Evolutionary conservation across 2,113 vertebrate species (phyloP).

Genomic region (Ochotona princeps): DNA sequence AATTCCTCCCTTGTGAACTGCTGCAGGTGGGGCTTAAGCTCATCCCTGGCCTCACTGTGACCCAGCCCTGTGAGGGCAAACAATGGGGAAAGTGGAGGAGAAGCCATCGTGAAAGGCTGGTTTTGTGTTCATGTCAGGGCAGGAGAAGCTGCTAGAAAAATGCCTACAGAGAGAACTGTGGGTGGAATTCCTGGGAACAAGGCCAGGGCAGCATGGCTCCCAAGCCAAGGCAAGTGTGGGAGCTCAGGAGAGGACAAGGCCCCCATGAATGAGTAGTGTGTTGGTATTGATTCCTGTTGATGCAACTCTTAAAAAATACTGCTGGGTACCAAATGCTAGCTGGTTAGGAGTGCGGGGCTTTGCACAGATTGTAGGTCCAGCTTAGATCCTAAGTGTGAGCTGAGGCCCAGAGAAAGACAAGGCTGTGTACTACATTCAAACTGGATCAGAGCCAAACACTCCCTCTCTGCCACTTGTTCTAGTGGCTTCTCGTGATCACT

Average conservation of each 20-base stretch:
- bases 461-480: neutral
- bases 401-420: neutral
- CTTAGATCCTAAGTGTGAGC: neutral
- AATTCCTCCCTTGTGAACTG: neutral
- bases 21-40: neutral
- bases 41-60: neutral
- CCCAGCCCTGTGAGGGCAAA: neutral
- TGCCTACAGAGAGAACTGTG: neutral
- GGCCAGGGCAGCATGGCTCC: neutral
- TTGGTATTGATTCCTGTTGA: neutral
- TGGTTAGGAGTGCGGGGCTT: neutral
- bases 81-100: neutral
- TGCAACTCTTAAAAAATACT: neutral
- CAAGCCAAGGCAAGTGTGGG: neutral
- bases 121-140: neutral
- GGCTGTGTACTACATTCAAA: neutral
- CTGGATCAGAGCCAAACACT: neutral
- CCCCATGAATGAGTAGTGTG: neutral
- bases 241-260: neutral
- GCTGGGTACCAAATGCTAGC: neutral
- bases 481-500: neutral
- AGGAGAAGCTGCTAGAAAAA: neutral
- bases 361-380: neutral
- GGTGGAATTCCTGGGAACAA: neutral
- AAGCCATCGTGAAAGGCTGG: neutral